Conservation (phyloP, 2,113 vertebrate species). For the Sinosuthora webbiana region DNA sequence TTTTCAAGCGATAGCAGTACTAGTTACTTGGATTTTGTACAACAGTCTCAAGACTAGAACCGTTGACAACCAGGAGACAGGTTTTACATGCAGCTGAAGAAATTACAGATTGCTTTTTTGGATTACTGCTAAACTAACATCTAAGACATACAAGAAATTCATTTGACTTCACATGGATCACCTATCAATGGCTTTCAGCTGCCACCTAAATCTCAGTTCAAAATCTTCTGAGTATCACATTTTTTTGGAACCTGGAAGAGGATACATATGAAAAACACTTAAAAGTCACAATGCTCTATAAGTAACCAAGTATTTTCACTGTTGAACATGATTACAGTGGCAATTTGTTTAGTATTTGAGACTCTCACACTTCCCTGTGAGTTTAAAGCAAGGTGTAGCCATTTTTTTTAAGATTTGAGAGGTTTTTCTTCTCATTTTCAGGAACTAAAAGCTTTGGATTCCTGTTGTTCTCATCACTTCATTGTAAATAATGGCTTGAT, state of each 20-base stretch:
- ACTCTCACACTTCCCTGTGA: neutral
- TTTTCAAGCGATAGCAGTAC: neutral
- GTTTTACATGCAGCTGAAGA: neutral
- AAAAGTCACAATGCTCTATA: neutral
- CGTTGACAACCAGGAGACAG: neutral
- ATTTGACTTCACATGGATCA: neutral
- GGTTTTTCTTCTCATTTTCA: neutral
- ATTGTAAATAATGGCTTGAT: neutral
- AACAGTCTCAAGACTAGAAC: neutral
- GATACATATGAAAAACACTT: neutral
- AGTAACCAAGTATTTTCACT: neutral
- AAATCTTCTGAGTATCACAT: neutral
- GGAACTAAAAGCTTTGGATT: neutral
- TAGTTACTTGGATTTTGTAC: neutral
- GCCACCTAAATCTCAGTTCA: neutral
- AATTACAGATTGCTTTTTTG: neutral
- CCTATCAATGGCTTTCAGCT: neutral
- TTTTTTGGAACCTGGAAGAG: neutral
- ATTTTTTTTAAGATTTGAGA: neutral
- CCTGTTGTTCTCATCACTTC: neutral
- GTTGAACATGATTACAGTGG: neutral
- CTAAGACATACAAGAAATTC: neutral
- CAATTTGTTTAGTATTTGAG: neutral
- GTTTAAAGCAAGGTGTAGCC: neutral
- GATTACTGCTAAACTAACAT: neutral